Evolutionary conservation across 2,888 invertebrate species (phyloP), one percentile per base, ranked within the genome.

Genomic region (Axea sp.): DNA sequence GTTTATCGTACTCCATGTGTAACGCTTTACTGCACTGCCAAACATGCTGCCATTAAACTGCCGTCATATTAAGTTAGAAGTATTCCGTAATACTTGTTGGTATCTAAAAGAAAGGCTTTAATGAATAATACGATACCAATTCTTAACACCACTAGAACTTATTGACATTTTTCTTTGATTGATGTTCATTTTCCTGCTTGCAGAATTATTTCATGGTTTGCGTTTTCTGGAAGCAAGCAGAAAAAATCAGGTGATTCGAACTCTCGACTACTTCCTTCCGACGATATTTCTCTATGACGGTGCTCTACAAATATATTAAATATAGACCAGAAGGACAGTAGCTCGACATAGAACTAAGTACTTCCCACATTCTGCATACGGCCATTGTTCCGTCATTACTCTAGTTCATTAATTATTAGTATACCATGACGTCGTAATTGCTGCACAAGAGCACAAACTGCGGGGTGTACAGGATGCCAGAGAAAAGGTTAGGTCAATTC

Each of bases 341-440:
- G 80, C 76, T 84, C 74, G 83, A 77, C 78, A 76, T 75, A 81
- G 81, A 84, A 84, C 81, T 81, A 82, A 80, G 81, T 81, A 83
- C 85, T 84, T 85, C 85, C 84, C 72, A 62, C 80, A 84, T 82
- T 81, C 78, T 76, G 78, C 76, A 75, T 73, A 72, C 77, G 76
- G 65, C 72, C 81, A 86, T 86, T 86, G 86, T 87, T 82, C 84
- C 81, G 80, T 85, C 82, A 86, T 86, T 86, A 86, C 78, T 79
- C 77, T 78, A 79, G 81, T 84, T 86, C 83, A 85, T 85, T 85
- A 86, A 86, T 87, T 83, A 85, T 84, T 85, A 85, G 81, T 82
- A 83, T 77, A 82, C 77, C 76, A 78, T 82, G 82, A 84, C 82
- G 81, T 82, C 78, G 78, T 84, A 84, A 86, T 86, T 84, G 85